These are phyloP conservation scores for Eilema caniola DNA, from an alignment of 2,888 invertebrate genomes.

Conservation along the genomic window DNA sequence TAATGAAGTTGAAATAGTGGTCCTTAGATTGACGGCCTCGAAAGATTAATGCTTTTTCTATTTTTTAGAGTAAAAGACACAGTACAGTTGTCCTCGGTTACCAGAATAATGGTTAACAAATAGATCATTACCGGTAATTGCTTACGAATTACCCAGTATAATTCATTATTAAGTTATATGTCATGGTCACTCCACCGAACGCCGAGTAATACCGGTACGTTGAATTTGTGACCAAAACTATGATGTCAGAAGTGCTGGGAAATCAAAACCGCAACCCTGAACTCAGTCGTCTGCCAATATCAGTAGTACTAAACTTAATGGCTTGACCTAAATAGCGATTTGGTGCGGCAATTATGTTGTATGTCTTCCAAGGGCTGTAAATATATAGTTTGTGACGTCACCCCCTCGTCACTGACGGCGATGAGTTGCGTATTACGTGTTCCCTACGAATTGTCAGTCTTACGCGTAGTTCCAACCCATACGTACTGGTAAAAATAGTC, in stretches of 20 bases:
- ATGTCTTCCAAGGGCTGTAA: slow-evolving; percentile 48
- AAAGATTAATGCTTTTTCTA: not conserved
- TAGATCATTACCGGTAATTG: not conserved
- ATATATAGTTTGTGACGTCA: slow-evolving; percentile 69
- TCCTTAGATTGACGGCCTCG: not conserved
- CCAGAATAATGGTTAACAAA: not conserved
- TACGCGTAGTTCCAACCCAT: slow-evolving; percentile 57
- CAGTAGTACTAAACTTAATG: slow-evolving; percentile 34
- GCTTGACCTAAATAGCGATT: slow-evolving; percentile 45
- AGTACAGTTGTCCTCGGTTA: not conserved
- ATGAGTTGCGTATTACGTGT: slow-evolving; percentile 65
- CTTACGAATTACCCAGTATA: slow-evolving; percentile 2
- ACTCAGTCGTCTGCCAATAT: slow-evolving; percentile 37
- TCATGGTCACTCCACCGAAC: slow-evolving; percentile 5
- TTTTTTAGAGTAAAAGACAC: not conserved
- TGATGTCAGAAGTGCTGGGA: slow-evolving; percentile 31
- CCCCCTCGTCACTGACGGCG: slow-evolving; percentile 64
- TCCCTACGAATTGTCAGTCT: slow-evolving; percentile 59
- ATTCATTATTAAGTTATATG: slow-evolving; percentile 7
- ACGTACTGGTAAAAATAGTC: slow-evolving; percentile 50
- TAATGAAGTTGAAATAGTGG: not conserved
- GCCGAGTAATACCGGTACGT: not conserved
- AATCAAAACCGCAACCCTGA: slow-evolving; percentile 42
- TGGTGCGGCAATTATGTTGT: slow-evolving; percentile 30
- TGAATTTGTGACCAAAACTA: slow-evolving; percentile 22